phyloP scores from a whole-genome alignment of 2,797 vertebrate species.

The Onychomys leucogaster region DNA sequence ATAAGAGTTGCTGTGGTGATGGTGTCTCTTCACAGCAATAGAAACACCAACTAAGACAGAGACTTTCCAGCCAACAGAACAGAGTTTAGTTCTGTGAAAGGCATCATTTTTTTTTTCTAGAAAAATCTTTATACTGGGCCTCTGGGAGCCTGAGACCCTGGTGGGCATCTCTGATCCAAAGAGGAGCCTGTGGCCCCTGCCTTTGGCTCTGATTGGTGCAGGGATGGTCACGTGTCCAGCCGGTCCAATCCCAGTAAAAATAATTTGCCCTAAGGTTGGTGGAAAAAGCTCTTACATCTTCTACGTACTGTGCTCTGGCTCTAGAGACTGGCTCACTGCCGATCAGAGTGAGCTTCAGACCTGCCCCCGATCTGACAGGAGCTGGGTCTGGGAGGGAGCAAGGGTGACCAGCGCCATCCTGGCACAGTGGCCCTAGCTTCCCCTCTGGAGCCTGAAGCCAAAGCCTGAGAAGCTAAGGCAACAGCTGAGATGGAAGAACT shows the following conservation, averaged over 20 bases:
- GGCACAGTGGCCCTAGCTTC: too few species aligned
- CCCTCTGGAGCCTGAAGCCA: neutral
- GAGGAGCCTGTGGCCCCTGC: too few species aligned
- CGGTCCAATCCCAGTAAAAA: neutral
- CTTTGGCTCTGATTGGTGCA: neutral
- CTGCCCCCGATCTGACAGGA: neutral
- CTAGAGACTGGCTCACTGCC: neutral
- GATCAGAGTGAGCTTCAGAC: neutral
- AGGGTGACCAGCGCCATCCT: neutral
- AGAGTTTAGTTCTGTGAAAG: too few species aligned
- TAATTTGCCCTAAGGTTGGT: neutral
- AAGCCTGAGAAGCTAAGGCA: neutral
- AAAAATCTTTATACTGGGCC: too few species aligned
- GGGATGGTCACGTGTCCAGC: neutral
- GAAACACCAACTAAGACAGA: neutral
- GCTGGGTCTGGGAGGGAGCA: neutral
- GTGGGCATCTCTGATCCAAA: neutral
- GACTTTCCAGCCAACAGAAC: neutral
- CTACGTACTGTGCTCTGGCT: neutral
- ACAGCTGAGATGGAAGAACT: neutral
- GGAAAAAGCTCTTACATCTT: neutral
- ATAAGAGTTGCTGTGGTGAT: neutral
- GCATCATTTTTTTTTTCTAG: neutral
- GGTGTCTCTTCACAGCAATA: neutral
- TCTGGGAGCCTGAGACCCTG: neutral